These are phyloP conservation scores for Vicugna pacos DNA, from an alignment of 2,113 vertebrate genomes.

Conservation along the genomic window DNA sequence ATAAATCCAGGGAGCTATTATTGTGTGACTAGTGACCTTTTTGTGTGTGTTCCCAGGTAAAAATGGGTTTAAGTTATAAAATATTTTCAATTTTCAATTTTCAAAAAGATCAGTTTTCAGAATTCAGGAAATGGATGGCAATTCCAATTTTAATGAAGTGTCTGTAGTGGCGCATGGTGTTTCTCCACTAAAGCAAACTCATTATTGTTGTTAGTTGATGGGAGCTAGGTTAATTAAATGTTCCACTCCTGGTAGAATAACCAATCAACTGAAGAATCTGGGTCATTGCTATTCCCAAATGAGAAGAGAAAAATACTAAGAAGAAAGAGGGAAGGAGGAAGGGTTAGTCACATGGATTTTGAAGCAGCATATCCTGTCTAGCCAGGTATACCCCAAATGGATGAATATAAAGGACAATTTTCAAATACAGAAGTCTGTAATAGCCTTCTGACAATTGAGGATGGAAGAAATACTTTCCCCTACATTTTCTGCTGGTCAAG, in stretches of 20 bases:
- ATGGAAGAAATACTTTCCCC: background rate
- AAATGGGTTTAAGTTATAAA: background rate
- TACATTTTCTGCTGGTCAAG: background rate
- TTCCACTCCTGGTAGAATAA: conserved; percentile 52
- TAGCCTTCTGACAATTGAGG: background rate
- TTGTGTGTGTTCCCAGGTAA: background rate
- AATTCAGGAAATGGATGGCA: conserved; percentile 19
- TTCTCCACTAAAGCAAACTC: conserved; percentile 32
- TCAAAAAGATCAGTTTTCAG: background rate
- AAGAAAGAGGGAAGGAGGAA: background rate
- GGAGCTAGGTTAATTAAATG: conserved; percentile 66
- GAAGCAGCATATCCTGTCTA: background rate
- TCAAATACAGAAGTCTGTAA: background rate
- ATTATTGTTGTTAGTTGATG: conserved; percentile 52
- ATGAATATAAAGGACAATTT: background rate
- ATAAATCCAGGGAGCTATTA: background rate
- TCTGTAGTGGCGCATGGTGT: background rate
- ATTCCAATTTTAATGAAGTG: conserved; percentile 39
- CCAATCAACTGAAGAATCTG: conserved; percentile 58
- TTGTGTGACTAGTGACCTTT: background rate
- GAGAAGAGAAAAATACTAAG: conserved; percentile 24
- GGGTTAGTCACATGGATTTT: background rate
- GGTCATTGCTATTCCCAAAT: conserved; percentile 43
- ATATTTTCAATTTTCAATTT: conserved; percentile 43
- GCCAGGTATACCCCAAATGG: background rate